A percentile compares a stretch with the other conserved stretches of the same genome.
Evolutionary conservation across 2,113 vertebrate species (phyloP).

Genomic region (Pontoporia blainvillei): DNA sequence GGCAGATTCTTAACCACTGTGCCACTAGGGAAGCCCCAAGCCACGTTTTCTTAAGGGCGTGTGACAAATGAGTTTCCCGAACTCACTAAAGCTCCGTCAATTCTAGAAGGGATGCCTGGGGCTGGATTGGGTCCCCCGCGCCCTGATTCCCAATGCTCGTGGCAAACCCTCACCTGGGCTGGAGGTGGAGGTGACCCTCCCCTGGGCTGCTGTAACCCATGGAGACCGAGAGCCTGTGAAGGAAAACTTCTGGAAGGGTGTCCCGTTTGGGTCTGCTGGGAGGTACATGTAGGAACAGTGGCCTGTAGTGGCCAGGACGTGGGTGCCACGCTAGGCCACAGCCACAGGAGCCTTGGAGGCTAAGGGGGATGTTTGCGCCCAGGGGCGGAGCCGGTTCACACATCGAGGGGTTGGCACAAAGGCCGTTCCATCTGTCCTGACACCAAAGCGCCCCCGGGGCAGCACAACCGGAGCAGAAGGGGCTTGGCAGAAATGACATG

Average conservation of each 20-base stretch:
- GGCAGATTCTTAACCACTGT: no score
- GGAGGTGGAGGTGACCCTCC: neutral
- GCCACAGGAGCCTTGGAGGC: neutral
- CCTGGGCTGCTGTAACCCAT: rapidly evolving
- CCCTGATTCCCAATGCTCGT: neutral
- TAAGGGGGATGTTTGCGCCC: rapidly evolving
- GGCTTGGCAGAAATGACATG: rapidly evolving
- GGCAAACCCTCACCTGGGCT: neutral
- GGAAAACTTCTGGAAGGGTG: neutral
- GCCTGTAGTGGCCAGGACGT: neutral
- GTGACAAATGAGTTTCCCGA: rapidly evolving
- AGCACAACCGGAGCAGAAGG: rapidly evolving
- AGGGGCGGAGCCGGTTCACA: rapidly evolving
- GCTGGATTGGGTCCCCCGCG: neutral
- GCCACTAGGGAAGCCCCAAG: no score
- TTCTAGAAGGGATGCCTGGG: neutral
- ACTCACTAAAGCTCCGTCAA: neutral
- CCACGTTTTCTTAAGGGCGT: rapidly evolving
- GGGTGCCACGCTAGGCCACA: rapidly evolving
- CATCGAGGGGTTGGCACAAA: rapidly evolving
- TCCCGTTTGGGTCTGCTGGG: neutral
- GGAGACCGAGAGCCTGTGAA: neutral
- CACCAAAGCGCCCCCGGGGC: rapidly evolving
- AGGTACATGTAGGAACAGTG: neutral
- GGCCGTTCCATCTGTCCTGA: rapidly evolving